Conservation (phyloP, 2,113 vertebrate genomes). For the Ardeotis arabs region DNA sequence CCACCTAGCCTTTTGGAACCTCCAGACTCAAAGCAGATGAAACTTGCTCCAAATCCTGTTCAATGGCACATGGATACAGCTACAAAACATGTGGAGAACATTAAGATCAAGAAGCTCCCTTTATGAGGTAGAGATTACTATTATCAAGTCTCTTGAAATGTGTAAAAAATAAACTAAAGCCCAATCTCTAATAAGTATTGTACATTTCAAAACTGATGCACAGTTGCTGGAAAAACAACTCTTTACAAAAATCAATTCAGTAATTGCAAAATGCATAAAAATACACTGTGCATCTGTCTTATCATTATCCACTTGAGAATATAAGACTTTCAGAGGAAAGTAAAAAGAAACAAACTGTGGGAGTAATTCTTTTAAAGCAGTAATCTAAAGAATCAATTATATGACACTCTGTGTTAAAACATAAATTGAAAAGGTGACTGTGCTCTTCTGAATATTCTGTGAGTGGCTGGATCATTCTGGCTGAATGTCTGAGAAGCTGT, state of each 20-base stretch:
- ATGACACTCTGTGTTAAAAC: neutral
- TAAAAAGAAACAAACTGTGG: neutral
- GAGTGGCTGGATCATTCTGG: neutral
- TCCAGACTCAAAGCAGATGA: neutral
- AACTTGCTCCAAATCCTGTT: neutral
- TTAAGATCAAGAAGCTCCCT: neutral
- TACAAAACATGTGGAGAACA: neutral
- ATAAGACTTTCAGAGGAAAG: neutral
- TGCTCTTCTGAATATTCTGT: neutral
- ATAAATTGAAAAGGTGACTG: neutral
- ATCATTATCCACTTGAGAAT: neutral
- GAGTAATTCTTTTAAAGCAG: neutral
- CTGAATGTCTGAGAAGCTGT: neutral
- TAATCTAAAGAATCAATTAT: neutral
- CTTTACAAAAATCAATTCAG: neutral
- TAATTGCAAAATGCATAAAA: conserved; percentile 14
- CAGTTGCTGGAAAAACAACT: neutral
- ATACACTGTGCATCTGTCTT: neutral
- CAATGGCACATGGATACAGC: neutral
- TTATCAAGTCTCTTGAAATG: neutral
- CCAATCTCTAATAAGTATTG: neutral
- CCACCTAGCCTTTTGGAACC: neutral
- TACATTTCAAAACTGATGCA: neutral
- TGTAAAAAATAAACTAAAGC: neutral
- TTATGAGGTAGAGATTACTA: neutral